These are phyloP conservation scores for Rhamphomyia laevipes DNA, from an alignment of 2,888 invertebrate genomes.

Conservation along the genomic window DNA sequence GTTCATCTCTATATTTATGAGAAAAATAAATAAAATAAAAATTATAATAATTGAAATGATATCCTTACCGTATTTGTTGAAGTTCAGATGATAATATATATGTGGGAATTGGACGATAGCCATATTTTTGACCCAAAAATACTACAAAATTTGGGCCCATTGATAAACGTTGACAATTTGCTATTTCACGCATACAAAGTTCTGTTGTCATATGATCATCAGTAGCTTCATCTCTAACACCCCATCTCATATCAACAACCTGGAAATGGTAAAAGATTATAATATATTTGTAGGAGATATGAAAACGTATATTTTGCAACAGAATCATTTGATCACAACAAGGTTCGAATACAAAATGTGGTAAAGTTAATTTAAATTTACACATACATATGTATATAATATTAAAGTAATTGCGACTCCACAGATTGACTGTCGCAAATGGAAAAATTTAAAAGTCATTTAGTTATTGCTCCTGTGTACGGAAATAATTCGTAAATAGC, in stretches of 20 bases:
- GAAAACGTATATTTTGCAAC: too few species aligned
- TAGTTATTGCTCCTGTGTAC: too few species aligned
- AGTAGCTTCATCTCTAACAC: constrained; percentile 94
- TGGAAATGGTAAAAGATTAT: constrained; percentile 27
- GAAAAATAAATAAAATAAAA: neutral
- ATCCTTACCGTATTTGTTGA: constrained; percentile 33
- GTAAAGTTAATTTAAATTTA: too few species aligned
- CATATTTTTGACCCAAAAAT: constrained; percentile 95
- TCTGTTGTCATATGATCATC: constrained; percentile 99
- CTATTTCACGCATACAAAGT: constrained; percentile 94
- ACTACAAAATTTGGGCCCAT: constrained; percentile 99
- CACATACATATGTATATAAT: too few species aligned
- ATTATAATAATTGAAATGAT: neutral
- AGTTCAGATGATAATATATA: constrained; percentile 87
- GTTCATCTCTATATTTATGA: constrained; percentile 50
- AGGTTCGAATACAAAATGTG: too few species aligned
- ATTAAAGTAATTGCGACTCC: too few species aligned
- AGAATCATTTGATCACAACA: too few species aligned
- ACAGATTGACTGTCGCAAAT: too few species aligned
- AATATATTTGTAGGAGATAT: neutral
- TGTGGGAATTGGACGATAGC: constrained; percentile 94
- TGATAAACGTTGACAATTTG: constrained; percentile 91
- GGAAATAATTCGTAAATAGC: too few species aligned
- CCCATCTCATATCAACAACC: constrained; percentile 99
- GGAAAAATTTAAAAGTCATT: too few species aligned